Conservation (phyloP, 2,113 vertebrate genomes). For the Orycteropus afer region DNA sequence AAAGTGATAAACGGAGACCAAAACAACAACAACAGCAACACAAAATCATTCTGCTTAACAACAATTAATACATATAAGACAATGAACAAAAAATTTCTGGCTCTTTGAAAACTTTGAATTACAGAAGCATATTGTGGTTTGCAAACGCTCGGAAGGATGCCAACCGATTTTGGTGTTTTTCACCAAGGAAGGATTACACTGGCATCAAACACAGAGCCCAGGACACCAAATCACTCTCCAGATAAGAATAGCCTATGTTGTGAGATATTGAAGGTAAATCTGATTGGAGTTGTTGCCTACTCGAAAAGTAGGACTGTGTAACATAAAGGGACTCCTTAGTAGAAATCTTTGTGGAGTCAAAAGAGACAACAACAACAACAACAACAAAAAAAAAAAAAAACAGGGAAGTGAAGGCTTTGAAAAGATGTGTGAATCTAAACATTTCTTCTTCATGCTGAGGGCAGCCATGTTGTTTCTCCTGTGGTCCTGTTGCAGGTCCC, state of each 20-base stretch:
- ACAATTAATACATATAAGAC: background rate
- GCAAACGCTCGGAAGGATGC: background rate
- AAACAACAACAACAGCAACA: background rate
- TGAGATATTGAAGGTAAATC: background rate
- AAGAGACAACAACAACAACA: background rate
- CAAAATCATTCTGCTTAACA: background rate
- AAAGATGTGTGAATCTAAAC: background rate
- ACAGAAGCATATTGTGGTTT: background rate
- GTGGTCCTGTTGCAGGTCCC: background rate
- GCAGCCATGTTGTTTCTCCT: background rate
- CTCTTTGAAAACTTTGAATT: background rate
- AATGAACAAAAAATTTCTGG: background rate
- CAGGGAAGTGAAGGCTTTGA: background rate
- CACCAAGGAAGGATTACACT: background rate
- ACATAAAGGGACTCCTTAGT: background rate
- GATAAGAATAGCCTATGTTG: background rate
- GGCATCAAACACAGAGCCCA: background rate
- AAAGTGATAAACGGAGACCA: background rate
- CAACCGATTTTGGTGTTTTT: background rate
- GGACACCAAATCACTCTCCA: background rate
- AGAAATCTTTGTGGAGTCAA: background rate
- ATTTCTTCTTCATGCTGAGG: background rate
- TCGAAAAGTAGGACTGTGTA: background rate
- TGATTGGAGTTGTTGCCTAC: background rate
- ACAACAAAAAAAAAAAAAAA: too few species aligned